Percentiles rank a stretch among this genome's conserved stretches.
phyloP scores from a whole-genome alignment of 2,113 vertebrate species.

The Grus americana region DNA sequence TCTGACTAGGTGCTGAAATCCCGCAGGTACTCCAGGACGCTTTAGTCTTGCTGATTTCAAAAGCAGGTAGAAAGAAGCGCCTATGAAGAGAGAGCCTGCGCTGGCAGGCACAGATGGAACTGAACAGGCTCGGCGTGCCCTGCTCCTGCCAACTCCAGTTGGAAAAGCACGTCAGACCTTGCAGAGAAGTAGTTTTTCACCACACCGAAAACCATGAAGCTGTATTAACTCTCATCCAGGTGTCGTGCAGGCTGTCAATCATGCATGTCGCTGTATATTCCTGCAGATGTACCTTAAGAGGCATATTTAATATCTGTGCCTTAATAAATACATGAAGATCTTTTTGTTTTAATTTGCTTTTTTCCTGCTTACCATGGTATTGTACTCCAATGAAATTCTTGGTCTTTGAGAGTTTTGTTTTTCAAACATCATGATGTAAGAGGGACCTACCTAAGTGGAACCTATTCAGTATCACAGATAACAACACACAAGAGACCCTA shows the following conservation, averaged over 20 bases:
- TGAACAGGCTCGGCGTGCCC: neutral
- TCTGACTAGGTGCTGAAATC: neutral
- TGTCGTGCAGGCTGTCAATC: neutral
- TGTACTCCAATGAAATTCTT: neutral
- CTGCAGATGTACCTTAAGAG: neutral
- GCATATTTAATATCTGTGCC: neutral
- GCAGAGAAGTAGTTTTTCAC: neutral
- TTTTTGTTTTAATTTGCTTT: neutral
- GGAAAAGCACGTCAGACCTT: neutral
- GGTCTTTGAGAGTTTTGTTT: neutral
- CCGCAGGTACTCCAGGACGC: neutral
- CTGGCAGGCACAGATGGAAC: neutral
- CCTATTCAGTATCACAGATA: neutral
- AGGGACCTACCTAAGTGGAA: neutral
- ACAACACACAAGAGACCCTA: neutral
- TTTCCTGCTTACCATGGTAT: neutral
- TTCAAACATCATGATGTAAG: neutral
- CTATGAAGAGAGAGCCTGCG: neutral
- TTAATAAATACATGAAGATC: neutral
- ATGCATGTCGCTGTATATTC: rapidly evolving
- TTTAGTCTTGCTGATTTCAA: neutral
- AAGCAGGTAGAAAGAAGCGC: neutral
- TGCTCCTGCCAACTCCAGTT: neutral
- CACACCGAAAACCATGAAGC: neutral
- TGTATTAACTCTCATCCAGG: neutral